Base-by-base conservation (phyloP, 1,140 invertebrate species). In the Holotrichia oblita region DNA sequence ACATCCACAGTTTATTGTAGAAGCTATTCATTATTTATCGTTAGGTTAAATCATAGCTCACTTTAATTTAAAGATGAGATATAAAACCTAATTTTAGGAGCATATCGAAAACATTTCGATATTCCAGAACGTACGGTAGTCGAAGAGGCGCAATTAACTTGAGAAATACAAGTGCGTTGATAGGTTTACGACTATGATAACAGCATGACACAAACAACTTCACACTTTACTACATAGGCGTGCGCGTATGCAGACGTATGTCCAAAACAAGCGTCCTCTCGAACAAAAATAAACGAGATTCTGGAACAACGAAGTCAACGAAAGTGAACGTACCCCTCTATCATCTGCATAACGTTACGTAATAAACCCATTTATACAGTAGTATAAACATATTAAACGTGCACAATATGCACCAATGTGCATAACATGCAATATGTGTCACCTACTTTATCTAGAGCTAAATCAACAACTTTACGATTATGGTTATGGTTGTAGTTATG, bases 141-240 rank as follows among this genome's bases (percentile, higher is more conserved):
- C 61, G 22, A 27, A 34, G n/a, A 27, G 61, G 61, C 61, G 27
- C 61, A 10, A 69, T 69, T 69, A 69, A 22, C 61, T 69, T 69
- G 22, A 69, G 61, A 69, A 69, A 69, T 69, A 69, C 61, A 24
- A 24, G 61, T 34, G 61, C 61, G 61, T 69, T 69, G 61, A 69
- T 69, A 14, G 22, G 20, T 69, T 69, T 69, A 69, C 61, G 61
- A 22, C 61, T 34, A 24, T 69, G 61, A 69, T 69, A 69, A 69
- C 61, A 69, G 61, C 27, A 69, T 14, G 61, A 27, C 22, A 69
- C 61, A 69, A 69, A 34, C 61, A 69, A 69, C 22, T 69, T 69
- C 61, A 69, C 61, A 69, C 61, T 34, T 69, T 22, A 69, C 22
- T 69, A 22, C 9, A 69, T 22, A 10, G 20, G 27, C 61, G 14